These are phyloP conservation scores for Genyomyrus donnyi DNA, from an alignment of 2,113 vertebrate species.

Conservation along the genomic window DNA sequence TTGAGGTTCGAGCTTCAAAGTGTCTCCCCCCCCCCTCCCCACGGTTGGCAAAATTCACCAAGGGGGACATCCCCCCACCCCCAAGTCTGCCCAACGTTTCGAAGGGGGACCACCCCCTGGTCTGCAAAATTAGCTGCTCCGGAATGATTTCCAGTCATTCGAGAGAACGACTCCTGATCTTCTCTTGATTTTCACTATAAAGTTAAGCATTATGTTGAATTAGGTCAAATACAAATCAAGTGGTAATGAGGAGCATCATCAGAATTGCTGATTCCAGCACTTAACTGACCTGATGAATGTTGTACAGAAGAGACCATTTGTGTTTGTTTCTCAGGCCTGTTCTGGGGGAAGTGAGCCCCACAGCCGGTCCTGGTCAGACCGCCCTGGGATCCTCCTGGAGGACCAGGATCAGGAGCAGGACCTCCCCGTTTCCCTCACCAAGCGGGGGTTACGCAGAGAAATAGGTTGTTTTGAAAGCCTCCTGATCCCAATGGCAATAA, in stretches of 20 bases:
- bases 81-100: background rate
- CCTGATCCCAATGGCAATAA: conserved; percentile 17
- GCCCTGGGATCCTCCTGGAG: background rate
- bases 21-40: background rate
- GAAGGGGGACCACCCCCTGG: background rate
- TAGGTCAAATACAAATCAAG: background rate
- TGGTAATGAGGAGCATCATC: background rate
- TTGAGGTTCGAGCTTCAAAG: background rate
- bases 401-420: background rate
- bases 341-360: no score
- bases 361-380: background rate
- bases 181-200: background rate
- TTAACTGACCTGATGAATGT: background rate
- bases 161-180: background rate
- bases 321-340: background rate
- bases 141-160: background rate
- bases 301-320: background rate
- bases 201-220: background rate
- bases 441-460: conserved; percentile 15
- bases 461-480: conserved; percentile 25
- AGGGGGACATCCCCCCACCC: background rate
- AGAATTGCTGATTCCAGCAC: background rate
- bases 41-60: background rate
- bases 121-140: background rate
- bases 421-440: background rate